Evolutionary conservation across 2,888 invertebrate genomes (phyloP), one percentile per base, ranked within the genome.

Genomic region (Arrhopalites spinosus): DNA sequence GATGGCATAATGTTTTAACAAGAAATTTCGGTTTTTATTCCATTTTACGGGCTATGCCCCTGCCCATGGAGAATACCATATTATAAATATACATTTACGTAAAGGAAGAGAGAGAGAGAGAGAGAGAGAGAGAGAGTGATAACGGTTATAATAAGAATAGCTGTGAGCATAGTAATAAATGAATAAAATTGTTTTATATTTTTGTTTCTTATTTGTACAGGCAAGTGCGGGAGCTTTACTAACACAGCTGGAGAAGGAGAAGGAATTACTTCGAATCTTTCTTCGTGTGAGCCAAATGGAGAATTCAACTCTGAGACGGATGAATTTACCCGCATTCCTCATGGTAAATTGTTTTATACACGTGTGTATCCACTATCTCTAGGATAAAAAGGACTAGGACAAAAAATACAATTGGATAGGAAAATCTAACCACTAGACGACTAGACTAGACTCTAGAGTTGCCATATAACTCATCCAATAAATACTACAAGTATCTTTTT

Each of bases 321-420:
- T 97, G 96, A 96, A 96, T 86, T 88, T 98, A 67, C 95, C 96
- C 87, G 96, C 97, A n/a, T 98, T 97, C 87, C 90, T 97, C 74
- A 97, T 97, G 96, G 96, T 94, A 86, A 86, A 83, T 36, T 36
- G 36, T 36, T 36, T 36, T 36, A 11, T n/a, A n/a, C n/a, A n/a
- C n/a, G n/a, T n/a, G n/a, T n/a, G n/a, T n/a, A n/a, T n/a, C n/a
- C n/a, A n/a, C n/a, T n/a, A n/a, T n/a, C n/a, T n/a, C n/a, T n/a
- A n/a, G n/a, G n/a, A n/a, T n/a, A n/a, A n/a, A n/a, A n/a, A n/a
- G n/a, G n/a, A n/a, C n/a, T n/a, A n/a, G n/a, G n/a, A n/a, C n/a
- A n/a, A n/a, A n/a, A n/a, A n/a, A n/a, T n/a, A n/a, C n/a, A n/a
- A n/a, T n/a, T n/a, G n/a, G n/a, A n/a, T 36, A 11, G 36, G 36